Base-by-base conservation (phyloP, 2,113 vertebrate species). In the Chaetodon auriga region DNA sequence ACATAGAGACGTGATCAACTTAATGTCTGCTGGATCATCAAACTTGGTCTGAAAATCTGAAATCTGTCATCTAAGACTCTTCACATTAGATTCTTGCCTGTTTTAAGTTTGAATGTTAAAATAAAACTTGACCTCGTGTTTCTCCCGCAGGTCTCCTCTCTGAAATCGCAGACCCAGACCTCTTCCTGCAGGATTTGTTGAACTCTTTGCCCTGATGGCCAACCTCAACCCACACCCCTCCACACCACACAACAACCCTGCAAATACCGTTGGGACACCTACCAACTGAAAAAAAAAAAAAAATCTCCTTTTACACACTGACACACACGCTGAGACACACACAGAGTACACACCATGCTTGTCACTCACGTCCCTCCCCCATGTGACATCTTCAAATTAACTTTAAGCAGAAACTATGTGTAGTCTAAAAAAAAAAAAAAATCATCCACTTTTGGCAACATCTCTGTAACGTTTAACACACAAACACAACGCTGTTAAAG, bases 141-240 rank as follows among this genome's bases (percentile, higher is more conserved):
- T 68, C 86, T 38, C 55, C 92, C 85, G 7, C 90, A 99, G 98
- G 98, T 81, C 97, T 99, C 49, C 94, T 99, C 58, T 95, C 97
- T 63, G 98, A 99, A 85, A 96, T 99, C 92, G 94, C 83, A 1
- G 97, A 98, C 65, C 96, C 97, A 0, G 97, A 99, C 87, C 94
- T 93, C 94, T 99, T 99, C 95, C 95, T 99, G 87, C 96, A 97
- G 94, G 98, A 99, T 81, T 95, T 99, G 83, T 80, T 99, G 93
- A 98, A 97, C 96, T 97, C 97, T 92, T 93, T 99, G 91, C 98
- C 98, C 93, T 99, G 96, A 99, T 87, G 84, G 83, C 75, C 78
- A 72, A 57, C 80, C 65, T 75, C 51, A 69, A 68, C 74, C 76
- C 86, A 80, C 76, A 75, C 62, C 82, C 60, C 41, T 51, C 48